Base-by-base conservation (phyloP, 2,113 vertebrate genomes). In the Sarotherodon lohbergeri region DNA sequence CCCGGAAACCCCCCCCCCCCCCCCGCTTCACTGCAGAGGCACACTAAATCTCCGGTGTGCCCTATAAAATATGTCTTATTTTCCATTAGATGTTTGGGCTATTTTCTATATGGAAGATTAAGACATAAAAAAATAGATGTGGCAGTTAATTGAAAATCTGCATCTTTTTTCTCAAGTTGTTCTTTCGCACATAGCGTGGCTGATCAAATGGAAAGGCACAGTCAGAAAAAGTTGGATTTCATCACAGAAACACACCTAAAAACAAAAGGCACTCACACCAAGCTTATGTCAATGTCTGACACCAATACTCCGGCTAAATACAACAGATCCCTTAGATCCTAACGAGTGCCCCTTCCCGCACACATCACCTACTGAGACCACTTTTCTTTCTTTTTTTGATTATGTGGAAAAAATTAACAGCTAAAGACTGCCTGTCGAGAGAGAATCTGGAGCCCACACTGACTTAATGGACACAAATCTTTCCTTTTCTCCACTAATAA, bases 401-500 rank as follows among this genome's bases (percentile, higher is more conserved):
- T 90, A 91, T 22, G 48, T 93, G 91, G 88, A 90, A 93, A 91
- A 39, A 92, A 87, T 41, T 57, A 57, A 84, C 88, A 90, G 83
- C 85, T 88, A 43, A 83, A 86, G 87, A 78, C 78, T 63, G 84
- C 89, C 78, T 82, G 86, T 66, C 87, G 85, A 89, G 89, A 90
- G 87, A 84, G 89, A 91, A 92, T 79, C 92, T 88, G 59, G 46
- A 90, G 94, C 95, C 92, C 93, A 93, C 94, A 94, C 90, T 34
- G 90, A 94, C 85, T 95, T 92, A 94, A 95, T 89, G 73, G 90
- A 91, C 82, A 68, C 84, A 82, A 66, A 82, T 78, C 76, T 89
- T 92, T 92, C 86, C 81, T 83, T 94, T 91, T 92, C 88, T 91
- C 86, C 55, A 52, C 87, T 89, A 88, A 84, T 85, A 93, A 94